Base-by-base conservation (phyloP, 2,797 vertebrate species). In the Melanotaenia trifasciata region DNA sequence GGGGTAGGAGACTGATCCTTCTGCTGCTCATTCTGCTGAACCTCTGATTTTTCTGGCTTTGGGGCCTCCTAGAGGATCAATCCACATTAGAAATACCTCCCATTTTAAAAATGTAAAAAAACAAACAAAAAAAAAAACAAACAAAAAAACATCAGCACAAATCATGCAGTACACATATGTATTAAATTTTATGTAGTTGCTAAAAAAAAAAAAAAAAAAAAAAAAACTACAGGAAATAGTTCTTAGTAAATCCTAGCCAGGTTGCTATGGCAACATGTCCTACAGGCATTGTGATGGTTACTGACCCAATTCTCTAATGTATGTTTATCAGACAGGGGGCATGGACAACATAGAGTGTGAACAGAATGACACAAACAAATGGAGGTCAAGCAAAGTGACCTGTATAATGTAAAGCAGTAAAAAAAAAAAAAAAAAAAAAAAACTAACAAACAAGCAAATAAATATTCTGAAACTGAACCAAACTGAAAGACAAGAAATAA, bases 271-370 rank as follows among this genome's bases (percentile, higher is more conserved):
- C 93, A 94, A 93, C 92, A 81, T 72, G 59, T 58, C 83, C 85
- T 79, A 64, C 78, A 89, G 91, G 88, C 89, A 79, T 80, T 11
- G 26, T 87, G 81, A 92, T 91, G 88, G 80, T 87, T 92, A 90
- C 79, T 94, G 93, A 94, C 93, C 93, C 76, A 94, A 89, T 94
- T 94, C 72, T 92, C 70, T 81, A 81, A 84, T 89, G 78, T 91
- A 89, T 79, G 88, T 90, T 89, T 87, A 84, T 60, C 0, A 35
- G 83, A 66, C 61, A 78, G 65, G 56, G 74, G 74, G 74, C 36
- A 84, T 4, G 9, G 76, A 63, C 85, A 73, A 84, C 84, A 85
- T 26, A 85, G 32, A 74, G 45, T 79, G 51, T 33, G 60, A 71
- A 83, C 20, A 70, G 33, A 74, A 74, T 69, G 20, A 62, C 65